Evolutionary conservation across 2,797 vertebrate species (phyloP).

Genomic region (Myotis vivesi): DNA sequence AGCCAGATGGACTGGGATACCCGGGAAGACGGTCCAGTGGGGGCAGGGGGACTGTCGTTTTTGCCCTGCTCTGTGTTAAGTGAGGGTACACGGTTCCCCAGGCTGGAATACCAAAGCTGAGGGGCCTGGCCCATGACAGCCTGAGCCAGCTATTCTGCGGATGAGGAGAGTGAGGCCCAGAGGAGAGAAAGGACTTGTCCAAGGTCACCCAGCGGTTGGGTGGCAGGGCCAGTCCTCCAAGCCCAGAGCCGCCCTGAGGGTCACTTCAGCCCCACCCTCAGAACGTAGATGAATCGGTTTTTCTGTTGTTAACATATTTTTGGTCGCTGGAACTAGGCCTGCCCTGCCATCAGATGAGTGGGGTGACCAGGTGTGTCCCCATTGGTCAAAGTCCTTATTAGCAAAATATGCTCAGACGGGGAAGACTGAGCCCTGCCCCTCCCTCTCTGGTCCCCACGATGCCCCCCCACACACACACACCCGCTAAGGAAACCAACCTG

Average conservation of each 20-base stretch:
- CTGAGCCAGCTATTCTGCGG: background rate
- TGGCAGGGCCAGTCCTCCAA: background rate
- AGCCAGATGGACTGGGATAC: background rate
- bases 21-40: background rate
- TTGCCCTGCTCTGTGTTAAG: background rate
- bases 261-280: background rate
- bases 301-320: background rate
- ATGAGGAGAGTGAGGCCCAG: background rate
- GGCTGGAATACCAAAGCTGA: background rate
- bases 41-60: background rate
- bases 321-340: background rate
- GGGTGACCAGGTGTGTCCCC: background rate
- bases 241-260: background rate
- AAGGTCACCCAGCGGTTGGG: background rate
- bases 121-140: background rate
- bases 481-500: conserved; percentile 28
- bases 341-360: background rate
- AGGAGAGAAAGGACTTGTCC: background rate
- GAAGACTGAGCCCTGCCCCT: background rate
- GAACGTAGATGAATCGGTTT: background rate
- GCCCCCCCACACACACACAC: background rate
- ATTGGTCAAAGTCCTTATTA: background rate
- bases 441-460: background rate
- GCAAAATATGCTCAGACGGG: background rate
- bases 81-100: background rate